Conservation (phyloP, 2,888 invertebrate species). For the Ophion costatus region DNA sequence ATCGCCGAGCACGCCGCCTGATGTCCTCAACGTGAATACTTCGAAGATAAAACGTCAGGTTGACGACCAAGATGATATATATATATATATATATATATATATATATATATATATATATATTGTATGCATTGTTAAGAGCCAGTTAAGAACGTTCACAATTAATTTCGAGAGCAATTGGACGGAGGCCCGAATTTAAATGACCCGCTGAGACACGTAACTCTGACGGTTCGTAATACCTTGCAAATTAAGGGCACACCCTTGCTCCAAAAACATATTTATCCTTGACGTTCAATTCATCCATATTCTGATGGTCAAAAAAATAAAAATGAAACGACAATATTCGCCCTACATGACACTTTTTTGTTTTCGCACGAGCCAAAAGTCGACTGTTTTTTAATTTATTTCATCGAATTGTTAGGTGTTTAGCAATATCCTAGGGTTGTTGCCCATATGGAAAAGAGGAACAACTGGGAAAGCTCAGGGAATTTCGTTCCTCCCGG, state of each 20-base stretch:
- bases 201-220: conserved; percentile 32
- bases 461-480: too few species aligned
- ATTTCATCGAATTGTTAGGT: background rate
- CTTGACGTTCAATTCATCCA: background rate
- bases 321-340: background rate
- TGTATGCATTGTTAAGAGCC: background rate
- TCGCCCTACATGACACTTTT: background rate
- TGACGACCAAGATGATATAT: conserved; percentile 7
- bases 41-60: background rate
- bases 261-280: conserved; percentile 33
- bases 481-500: too few species aligned
- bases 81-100: background rate
- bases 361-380: background rate
- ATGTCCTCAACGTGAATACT: background rate
- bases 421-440: too few species aligned
- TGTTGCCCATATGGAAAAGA: too few species aligned
- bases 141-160: conserved; percentile 44
- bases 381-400: conserved; percentile 8
- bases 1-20: background rate
- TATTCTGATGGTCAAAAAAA: background rate
- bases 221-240: conserved; percentile 33
- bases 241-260: conserved; percentile 54
- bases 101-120: background rate
- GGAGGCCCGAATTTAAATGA: conserved; percentile 47
- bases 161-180: conserved; percentile 58